Percentiles rank a stretch among this genome's conserved stretches.
phyloP scores from a whole-genome alignment of 2,888 invertebrate genomes.

The Eupithecia inturbata region DNA sequence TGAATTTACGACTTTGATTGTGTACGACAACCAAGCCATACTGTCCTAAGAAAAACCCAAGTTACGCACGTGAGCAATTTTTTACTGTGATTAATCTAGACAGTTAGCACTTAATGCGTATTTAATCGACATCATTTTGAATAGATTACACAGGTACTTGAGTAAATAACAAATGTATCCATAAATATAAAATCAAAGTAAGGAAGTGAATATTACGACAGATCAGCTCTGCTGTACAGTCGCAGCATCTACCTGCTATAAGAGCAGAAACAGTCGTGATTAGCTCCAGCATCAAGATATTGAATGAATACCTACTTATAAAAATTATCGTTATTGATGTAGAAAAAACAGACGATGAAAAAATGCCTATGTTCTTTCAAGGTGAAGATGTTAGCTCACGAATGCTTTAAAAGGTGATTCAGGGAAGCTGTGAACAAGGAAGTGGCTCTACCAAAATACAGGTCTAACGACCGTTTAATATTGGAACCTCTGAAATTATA shows the following conservation, averaged over 20 bases:
- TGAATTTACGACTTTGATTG: slow-evolving; percentile 7
- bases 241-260: slow-evolving; percentile 48
- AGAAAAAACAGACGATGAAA: slow-evolving; percentile 72
- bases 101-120: slow-evolving; percentile 29
- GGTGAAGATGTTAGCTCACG: slow-evolving; percentile 77
- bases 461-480: slow-evolving; percentile 58
- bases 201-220: slow-evolving; percentile 70
- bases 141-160: slow-evolving; percentile 18
- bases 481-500: slow-evolving; percentile 34
- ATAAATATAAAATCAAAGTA: slow-evolving; percentile 55
- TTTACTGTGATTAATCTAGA: slow-evolving; percentile 23
- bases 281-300: slow-evolving; percentile 66
- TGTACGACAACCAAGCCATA: background rate
- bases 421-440: slow-evolving; percentile 77
- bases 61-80: slow-evolving; percentile 19
- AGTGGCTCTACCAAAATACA: slow-evolving; percentile 62
- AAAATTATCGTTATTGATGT: slow-evolving; percentile 75
- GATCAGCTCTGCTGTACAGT: slow-evolving; percentile 56
- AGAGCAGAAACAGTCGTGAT: slow-evolving; percentile 73
- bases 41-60: background rate
- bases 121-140: slow-evolving; percentile 30
- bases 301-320: slow-evolving; percentile 74
- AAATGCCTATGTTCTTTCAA: slow-evolving; percentile 75
- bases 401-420: slow-evolving; percentile 69
- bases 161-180: slow-evolving; percentile 29